Base-by-base conservation (phyloP, 2,797 vertebrate genomes). In the Trachurus trachurus region DNA sequence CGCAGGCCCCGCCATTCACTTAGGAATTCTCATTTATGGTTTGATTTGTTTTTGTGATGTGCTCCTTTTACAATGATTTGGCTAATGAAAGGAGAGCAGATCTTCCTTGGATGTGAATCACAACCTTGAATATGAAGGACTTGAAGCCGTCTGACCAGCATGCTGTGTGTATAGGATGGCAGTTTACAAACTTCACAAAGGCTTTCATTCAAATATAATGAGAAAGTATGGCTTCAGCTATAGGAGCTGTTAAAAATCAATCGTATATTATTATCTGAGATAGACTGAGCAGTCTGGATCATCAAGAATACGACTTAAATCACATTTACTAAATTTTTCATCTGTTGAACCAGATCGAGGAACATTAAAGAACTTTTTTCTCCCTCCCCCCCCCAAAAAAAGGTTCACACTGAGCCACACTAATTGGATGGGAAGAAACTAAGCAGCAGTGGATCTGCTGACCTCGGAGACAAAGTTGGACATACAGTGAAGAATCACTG, bases 381-480 rank as follows among this genome's bases (percentile, higher is more conserved):
- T n/a, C n/a, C 3, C 2, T 6, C 17, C 1, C 2, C 0, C 29
- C 26, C 26, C 26, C 26, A 26, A 26, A 26, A 3, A 37, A 64
- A 44, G 70, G 72, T 81, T 79, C 34, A 69, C 58, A 17, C 34
- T 9, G 7, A 21, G 49, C 47, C 63, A 31, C 29, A 37, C 71
- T 83, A 87, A 86, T 86, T 86, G 77, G 80, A 71, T 15, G 12
- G 59, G 52, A 65, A 76, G 66, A 74, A 58, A 34, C 26, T 11
- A 15, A 44, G 61, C 59, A 62, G 44, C 50, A 31, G 50, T 45
- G 54, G 66, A 64, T 62, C 60, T 31, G 68, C 71, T 80, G 79
- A 86, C 85, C 85, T 80, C 71, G 78, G 74, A 71, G 82, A 74
- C 62, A 50, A 10, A 62, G 67, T 22, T 56, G 79, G 81, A 78